Evolutionary conservation across 2,797 vertebrate species (phyloP), one percentile per base, ranked within the genome.

Genomic region (Acrocephalus scirpaceus): DNA sequence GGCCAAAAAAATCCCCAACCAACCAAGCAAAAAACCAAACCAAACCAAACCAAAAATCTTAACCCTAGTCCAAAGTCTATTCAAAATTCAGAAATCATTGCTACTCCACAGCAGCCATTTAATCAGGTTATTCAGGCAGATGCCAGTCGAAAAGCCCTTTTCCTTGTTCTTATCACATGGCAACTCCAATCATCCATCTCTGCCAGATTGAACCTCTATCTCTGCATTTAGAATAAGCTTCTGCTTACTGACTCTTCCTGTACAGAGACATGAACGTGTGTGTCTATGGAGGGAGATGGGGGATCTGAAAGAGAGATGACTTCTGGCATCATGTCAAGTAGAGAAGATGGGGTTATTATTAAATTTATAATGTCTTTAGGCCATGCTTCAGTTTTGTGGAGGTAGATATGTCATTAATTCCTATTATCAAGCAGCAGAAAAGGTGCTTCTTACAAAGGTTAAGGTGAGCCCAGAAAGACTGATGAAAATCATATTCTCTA

Each of bases 281-380:
- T 42, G 5, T 27, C 61, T 61, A 3, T 44, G 17, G 47, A 94
- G 34, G 10, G 22, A 81, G 40, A 61, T 32, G 14, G 6, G 9
- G 8, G 12, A 93, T 38, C 11, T 56, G 48, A 76, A 45, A 82
- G 54, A 64, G 42, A 90, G 13, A 36, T 18, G 13, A 48, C 53
- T 91, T 93, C 47, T 45, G 22, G 32, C 53, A 83, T 77, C 62
- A 21, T 2, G 4, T 47, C 65, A 87, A 40, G 29, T 57, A 83
- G 32, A 89, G 34, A 21, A 54, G 66, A 89, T 34, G 5, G 9
- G 29, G 13, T 89, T 1, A 29, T 74, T 85, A 64, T 71, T 80
- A 83, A 64, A 91, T 87, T 82, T 82, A 64, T 62, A 40, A 76
- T 50, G 17, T 73, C 91, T 93, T 85, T 78, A 65, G 64, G 69